These are phyloP conservation scores for Dromius quadrimaculatus DNA, from an alignment of 2,888 invertebrate species.

Conservation along the genomic window DNA sequence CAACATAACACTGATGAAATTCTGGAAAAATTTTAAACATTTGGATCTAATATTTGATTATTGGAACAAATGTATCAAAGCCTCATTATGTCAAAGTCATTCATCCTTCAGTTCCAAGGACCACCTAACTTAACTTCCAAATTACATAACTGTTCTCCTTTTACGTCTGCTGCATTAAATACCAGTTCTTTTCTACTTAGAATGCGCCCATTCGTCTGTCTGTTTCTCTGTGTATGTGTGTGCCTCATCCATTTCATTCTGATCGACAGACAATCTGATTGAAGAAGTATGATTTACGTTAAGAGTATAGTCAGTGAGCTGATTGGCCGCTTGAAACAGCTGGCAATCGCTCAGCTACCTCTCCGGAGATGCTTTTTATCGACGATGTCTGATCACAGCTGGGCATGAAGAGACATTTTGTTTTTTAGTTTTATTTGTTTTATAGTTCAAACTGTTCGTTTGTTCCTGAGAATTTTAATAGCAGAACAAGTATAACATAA, in stretches of 20 bases:
- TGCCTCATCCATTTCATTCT: slow-evolving; percentile 5
- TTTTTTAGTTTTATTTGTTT: neutral
- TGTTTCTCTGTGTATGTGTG: too few species aligned
- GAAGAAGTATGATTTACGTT: slow-evolving; percentile 33
- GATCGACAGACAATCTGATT: slow-evolving; percentile 12
- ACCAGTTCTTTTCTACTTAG: too few species aligned
- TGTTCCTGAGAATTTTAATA: too few species aligned
- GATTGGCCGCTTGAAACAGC: slow-evolving; percentile 27
- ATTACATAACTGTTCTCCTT: slow-evolving; percentile 8
- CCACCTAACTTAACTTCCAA: slow-evolving; percentile 8
- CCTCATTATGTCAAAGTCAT: too few species aligned
- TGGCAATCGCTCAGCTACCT: neutral
- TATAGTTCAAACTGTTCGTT: too few species aligned
- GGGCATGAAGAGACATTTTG: neutral
- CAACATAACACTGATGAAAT: too few species aligned
- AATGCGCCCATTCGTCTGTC: too few species aligned
- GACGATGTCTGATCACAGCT: slow-evolving; percentile 13
- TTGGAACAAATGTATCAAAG: too few species aligned
- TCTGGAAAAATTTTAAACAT: too few species aligned
- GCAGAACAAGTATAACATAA: too few species aligned
- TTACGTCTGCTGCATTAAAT: neutral
- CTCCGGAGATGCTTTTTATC: slow-evolving; percentile 12
- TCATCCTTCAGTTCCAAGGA: too few species aligned
- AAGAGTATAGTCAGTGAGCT: neutral
- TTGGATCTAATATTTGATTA: too few species aligned